phyloP scores from a whole-genome alignment of 37 sponge, comb jelly and placozoan genomes.

The Oscarella lobularis region DNA sequence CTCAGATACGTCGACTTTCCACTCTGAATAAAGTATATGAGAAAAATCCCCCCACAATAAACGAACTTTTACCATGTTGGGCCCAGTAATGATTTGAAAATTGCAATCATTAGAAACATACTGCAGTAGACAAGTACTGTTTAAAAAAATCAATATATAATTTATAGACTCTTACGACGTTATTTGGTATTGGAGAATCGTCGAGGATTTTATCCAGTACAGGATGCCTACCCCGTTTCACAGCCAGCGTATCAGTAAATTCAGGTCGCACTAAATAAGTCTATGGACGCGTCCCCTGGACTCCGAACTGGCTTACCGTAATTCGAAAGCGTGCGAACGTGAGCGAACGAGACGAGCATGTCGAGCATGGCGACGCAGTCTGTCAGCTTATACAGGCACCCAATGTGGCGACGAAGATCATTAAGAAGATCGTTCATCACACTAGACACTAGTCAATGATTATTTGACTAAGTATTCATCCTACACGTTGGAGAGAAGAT shows the following conservation, averaged over 20 bases:
- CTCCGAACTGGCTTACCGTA: slow-evolving; percentile 36
- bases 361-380: slow-evolving; percentile 93
- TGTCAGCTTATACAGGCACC: slow-evolving; percentile 88
- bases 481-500: slow-evolving; percentile 82
- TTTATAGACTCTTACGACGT: slow-evolving; percentile 10
- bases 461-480: neutral
- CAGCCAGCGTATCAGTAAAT: slow-evolving; percentile 87
- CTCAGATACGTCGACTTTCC: slow-evolving; percentile 76
- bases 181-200: slow-evolving; percentile 64
- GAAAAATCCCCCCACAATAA: neutral
- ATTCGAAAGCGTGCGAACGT: slow-evolving; percentile 71
- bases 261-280: slow-evolving; percentile 42
- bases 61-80: slow-evolving; percentile 64
- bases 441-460: slow-evolving; percentile 15
- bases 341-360: slow-evolving; percentile 87
- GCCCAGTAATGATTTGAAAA: slow-evolving; percentile 89
- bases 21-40: slow-evolving; percentile 11
- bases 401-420: slow-evolving; percentile 52
- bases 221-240: slow-evolving; percentile 85
- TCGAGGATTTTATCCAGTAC: slow-evolving; percentile 64
- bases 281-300: neutral
- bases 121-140: slow-evolving; percentile 28
- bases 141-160: neutral
- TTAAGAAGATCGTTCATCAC: slow-evolving; percentile 54
- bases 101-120: slow-evolving; percentile 67